phyloP scores from a whole-genome alignment of 2,797 vertebrate genomes.

The Gila robusta region DNA sequence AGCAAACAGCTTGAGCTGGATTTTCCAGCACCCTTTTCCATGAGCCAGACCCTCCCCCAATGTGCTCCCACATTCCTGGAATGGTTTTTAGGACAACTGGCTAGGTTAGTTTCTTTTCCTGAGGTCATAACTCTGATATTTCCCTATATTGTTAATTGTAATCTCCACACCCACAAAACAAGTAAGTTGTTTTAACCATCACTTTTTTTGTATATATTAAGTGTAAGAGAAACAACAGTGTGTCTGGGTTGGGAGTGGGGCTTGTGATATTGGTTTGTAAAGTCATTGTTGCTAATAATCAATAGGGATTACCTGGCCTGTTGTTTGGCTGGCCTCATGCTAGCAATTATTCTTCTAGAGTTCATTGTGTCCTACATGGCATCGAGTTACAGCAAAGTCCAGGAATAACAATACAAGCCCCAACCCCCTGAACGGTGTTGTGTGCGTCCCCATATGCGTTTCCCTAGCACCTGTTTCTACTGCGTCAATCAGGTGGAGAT shows the following conservation, averaged over 20 bases:
- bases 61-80: neutral
- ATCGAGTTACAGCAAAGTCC: conserved; percentile 5
- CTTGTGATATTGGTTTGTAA: neutral
- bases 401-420: neutral
- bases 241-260: neutral
- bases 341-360: neutral
- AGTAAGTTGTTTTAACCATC: neutral
- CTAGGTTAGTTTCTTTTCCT: neutral
- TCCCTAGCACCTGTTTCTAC: conserved; percentile 17
- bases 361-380: conserved; percentile 17
- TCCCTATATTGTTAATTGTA: neutral
- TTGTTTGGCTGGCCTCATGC: neutral
- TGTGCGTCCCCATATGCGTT: neutral
- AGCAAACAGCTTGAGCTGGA: neutral
- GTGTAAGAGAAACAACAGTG: neutral
- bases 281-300: neutral
- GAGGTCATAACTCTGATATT: neutral
- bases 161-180: neutral
- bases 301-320: neutral
- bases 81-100: conserved; percentile 12
- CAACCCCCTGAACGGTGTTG: neutral
- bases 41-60: conserved; percentile 7
- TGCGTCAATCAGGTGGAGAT: neutral
- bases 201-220: neutral
- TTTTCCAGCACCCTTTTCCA: neutral